Conservation (phyloP, 2,888 invertebrate genomes). For the Eudasyphora cyanicolor region DNA sequence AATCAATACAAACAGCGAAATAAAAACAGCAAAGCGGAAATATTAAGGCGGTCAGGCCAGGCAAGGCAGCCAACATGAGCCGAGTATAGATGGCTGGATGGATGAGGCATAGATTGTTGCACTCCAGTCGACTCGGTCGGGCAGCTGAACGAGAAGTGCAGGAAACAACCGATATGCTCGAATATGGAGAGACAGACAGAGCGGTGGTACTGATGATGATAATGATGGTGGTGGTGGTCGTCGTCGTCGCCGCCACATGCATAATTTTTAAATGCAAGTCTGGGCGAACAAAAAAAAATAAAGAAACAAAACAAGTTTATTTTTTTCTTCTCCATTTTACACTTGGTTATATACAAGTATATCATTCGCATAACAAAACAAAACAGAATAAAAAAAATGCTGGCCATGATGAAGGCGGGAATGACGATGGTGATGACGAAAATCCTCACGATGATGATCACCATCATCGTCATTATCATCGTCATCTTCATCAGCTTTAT, state of each 20-base stretch:
- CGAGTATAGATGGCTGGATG: neutral
- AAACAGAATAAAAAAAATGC: neutral
- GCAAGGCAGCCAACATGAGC: neutral
- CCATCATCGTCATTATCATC: neutral
- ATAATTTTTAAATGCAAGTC: slow-evolving; percentile 7
- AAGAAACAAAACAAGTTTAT: neutral
- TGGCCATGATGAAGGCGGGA: neutral
- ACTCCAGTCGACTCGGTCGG: neutral
- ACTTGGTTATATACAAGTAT: neutral
- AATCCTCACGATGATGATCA: neutral
- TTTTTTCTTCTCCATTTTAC: neutral
- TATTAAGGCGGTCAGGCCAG: neutral
- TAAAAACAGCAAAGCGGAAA: slow-evolving; percentile 18
- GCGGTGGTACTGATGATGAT: neutral
- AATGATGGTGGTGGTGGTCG: neutral
- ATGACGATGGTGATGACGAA: neutral
- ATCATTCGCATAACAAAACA: neutral
- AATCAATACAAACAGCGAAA: neutral
- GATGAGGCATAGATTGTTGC: neutral
- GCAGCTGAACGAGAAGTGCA: neutral
- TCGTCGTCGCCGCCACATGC: neutral
- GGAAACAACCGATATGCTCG: neutral
- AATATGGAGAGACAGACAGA: neutral
- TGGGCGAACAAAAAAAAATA: neutral
- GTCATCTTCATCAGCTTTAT: neutral